Conservation (phyloP, 2,888 invertebrate genomes). For the Periphyllus acericola region DNA sequence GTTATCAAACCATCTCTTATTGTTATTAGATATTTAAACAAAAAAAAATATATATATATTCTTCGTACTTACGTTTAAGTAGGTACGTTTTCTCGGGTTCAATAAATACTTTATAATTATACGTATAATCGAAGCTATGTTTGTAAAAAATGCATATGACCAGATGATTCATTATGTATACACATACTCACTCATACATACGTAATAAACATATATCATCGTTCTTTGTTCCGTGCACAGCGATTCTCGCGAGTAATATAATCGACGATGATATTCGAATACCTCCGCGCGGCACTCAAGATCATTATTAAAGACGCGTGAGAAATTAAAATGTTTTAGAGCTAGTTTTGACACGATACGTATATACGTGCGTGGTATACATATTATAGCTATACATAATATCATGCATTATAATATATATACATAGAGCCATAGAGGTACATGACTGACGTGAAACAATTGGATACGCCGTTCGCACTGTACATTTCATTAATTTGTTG, state of each 20-base stretch:
- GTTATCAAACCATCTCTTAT: not conserved
- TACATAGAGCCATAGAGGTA: not conserved
- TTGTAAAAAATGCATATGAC: not conserved
- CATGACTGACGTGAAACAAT: slow-evolving; percentile 55
- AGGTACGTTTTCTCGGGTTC: not conserved
- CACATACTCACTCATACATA: not conserved
- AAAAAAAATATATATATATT: not conserved
- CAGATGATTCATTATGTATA: not conserved
- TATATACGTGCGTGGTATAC: not conserved
- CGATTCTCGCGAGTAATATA: slow-evolving; percentile 19
- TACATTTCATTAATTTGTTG: slow-evolving; percentile 39
- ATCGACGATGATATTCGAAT: slow-evolving; percentile 42
- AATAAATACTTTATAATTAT: slow-evolving; percentile 35
- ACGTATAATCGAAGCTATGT: not conserved
- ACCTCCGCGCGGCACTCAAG: slow-evolving; percentile 22
- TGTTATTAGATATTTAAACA: not conserved
- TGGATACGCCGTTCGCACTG: slow-evolving; percentile 26
- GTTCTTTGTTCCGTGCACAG: slow-evolving; percentile 38
- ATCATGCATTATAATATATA: not conserved
- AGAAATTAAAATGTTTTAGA: slow-evolving; percentile 58
- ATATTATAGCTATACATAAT: not conserved
- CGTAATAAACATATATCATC: slow-evolving; percentile 9
- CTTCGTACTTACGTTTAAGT: not conserved
- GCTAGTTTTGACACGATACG: slow-evolving; percentile 39
- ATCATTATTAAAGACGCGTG: slow-evolving; percentile 46